Base-by-base conservation (phyloP, 1,140 invertebrate genomes). In the Colletes gigas region DNA sequence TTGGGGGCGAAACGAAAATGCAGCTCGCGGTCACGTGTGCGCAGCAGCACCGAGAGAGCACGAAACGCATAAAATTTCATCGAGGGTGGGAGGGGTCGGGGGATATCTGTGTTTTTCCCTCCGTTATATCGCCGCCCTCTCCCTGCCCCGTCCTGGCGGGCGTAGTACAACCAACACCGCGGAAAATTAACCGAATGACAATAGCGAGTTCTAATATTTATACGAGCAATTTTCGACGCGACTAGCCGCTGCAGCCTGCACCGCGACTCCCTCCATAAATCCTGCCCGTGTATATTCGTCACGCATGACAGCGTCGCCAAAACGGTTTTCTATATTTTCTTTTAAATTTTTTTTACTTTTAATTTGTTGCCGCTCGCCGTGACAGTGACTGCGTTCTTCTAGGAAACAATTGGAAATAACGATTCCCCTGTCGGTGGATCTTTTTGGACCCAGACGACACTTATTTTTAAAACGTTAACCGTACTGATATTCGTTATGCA, bases 151-250 rank as follows among this genome's bases (percentile, higher is more conserved):
- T 2, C 14, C 69, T 75, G 12, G 14, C 19, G 60, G 30, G 52
- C 52, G 70, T 78, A 52, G 73, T 65, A 76, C 78, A 69, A 74
- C 57, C 72, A 86, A 71, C 84, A 78, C 81, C 82, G 85, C 83
- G 85, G 83, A 90, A 91, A 91, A 91, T 92, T 91, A 91, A 90
- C 89, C 88, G 88, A 85, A 81, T 84, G 85, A 90, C 89, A 88
- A 91, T 86, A 81, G 83, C 88, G 66, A 84, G 76, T 81, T 88
- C 84, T 84, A 91, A 91, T 92, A 92, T 91, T 92, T 92, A 91
- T 91, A 92, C 88, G 88, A 88, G 88, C 91, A 90, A 90, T 92
- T 91, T 91, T 90, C 84, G 84, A 63, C 83, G 83, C 86, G 72
- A 76, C 73, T 65, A 59, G 72, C 74, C 62, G 39, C 44, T 52